Base-by-base conservation (phyloP, 1,140 invertebrate species). In the Tetraneura akinire region DNA sequence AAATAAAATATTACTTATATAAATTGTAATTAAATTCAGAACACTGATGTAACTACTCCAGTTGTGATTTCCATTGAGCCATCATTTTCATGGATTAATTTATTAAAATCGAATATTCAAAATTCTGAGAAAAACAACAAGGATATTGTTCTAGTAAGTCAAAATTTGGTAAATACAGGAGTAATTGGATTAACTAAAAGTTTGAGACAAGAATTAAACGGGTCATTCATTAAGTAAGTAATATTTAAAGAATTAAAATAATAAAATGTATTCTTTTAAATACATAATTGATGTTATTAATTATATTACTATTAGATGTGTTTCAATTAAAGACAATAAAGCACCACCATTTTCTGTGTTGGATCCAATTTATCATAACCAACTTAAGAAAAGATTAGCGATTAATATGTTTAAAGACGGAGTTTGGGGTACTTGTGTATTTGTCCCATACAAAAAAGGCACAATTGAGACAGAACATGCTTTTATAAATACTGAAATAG, bases 401-500 rank as follows among this genome's bases (percentile, higher is more conserved):
- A 85, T 89, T 0, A 83, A 83, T 45, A 73, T 83, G 55, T 81
- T 80, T 10, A 62, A 80, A 23, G 81, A 81, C 6, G 80, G 80
- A 14, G 62, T 80, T 47, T 83, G 83, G 83, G 82, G 83, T 1
- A 66, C 74, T 0, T 95, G 91, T 85, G 88, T 92, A 32, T 94
- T 97, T 85, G 84, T 95, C 57, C 87, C 87, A 32, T 84, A 92
- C 74, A 90, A 92, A 81, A 85, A 87, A 47, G 81, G 86, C 51
- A 86, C 86, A 4, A 85, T 88, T 13, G 84, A 83, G 42, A 87
- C 87, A 0, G 84, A 88, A 70, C 92, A 97, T 86, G 92, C 91
- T 0, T 96, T 90, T 84, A 90, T 92, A 0, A 94, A 96, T 85
- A 90, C 92, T 0, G 82, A 89, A 3, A 91, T 91, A 13, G 89